Base-by-base conservation (phyloP, 1,140 invertebrate species). In the Brachionus rubens region DNA sequence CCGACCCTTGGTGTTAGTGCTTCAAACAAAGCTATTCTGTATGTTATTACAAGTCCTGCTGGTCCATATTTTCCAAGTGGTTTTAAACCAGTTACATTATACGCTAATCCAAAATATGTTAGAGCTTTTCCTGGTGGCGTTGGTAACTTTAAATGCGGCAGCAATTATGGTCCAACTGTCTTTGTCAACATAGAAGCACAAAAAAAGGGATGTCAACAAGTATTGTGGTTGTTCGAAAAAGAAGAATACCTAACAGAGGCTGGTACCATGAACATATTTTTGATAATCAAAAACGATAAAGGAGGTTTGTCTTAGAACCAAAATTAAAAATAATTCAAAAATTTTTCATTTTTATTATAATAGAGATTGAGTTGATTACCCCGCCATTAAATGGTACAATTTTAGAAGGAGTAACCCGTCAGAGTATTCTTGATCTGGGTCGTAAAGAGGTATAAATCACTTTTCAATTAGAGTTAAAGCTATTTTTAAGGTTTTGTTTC, bases 261-360 rank as follows among this genome's bases (percentile, higher is more conserved):
- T 52, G 97, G 97, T 46, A 94, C 96, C 7, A 99, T 99, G 97
- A 99, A 99, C 81, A 90, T 99, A 54, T 98, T 99, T 81, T 88
- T 96, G 78, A 90, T 91, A 80, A 91, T 90, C 82, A 88, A 90
- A 75, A 93, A 98, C 82, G 89, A 93, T 68, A 86, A 92, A 81
- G 93, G 93, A 89, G 93, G 95, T 95, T n/a, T n/a, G n/a, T n/a
- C n/a, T n/a, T n/a, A n/a, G n/a, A n/a, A n/a, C n/a, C n/a, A n/a
- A n/a, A n/a, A n/a, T n/a, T n/a, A n/a, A n/a, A n/a, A n/a, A n/a
- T n/a, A n/a, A n/a, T n/a, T n/a, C n/a, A n/a, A n/a, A n/a, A n/a
- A n/a, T n/a, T n/a, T n/a, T n/a, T n/a, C n/a, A 86, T 84, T 81
- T 76, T 78, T 75, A 56, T 76, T 56, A 75, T 80, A 81, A 46